Conservation (phyloP, 2,888 invertebrate genomes). For the Byasa hedistus region DNA sequence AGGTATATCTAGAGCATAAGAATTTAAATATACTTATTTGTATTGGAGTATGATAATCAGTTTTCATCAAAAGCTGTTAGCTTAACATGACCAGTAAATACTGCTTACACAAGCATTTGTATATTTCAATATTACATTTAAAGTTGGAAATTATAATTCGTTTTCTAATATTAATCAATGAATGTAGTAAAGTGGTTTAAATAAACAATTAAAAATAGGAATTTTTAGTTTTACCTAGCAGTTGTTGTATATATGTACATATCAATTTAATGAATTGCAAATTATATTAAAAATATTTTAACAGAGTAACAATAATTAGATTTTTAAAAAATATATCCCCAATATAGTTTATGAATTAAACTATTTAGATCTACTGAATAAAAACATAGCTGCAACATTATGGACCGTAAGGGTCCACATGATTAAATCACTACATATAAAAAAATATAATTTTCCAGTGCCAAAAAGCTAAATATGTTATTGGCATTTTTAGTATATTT, state of each 20-base stretch:
- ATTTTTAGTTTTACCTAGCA: neutral
- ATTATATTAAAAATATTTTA: conserved; percentile 11
- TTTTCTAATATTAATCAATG: neutral
- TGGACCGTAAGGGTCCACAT: neutral
- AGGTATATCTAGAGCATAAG: conserved; percentile 19
- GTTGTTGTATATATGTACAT: neutral
- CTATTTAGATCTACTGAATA: conserved; percentile 30
- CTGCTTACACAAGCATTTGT: neutral
- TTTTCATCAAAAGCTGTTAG: neutral
- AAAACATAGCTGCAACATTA: conserved; percentile 19
- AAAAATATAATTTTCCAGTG: conserved; percentile 22
- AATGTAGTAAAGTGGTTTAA: neutral
- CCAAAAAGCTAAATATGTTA: conserved; percentile 25
- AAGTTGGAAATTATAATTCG: neutral
- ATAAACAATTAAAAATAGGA: neutral
- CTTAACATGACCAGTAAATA: neutral
- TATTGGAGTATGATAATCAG: neutral
- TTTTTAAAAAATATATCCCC: conserved; percentile 20
- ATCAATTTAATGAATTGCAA: conserved; percentile 16
- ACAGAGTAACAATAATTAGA: conserved; percentile 25
- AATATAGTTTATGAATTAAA: conserved; percentile 24
- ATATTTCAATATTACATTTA: neutral
- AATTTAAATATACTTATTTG: conserved; percentile 16
- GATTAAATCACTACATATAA: conserved; percentile 13
- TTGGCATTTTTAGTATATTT: conserved; percentile 26